phyloP scores from a whole-genome alignment of 2,113 vertebrate species.

The Callithrix jacchus region DNA sequence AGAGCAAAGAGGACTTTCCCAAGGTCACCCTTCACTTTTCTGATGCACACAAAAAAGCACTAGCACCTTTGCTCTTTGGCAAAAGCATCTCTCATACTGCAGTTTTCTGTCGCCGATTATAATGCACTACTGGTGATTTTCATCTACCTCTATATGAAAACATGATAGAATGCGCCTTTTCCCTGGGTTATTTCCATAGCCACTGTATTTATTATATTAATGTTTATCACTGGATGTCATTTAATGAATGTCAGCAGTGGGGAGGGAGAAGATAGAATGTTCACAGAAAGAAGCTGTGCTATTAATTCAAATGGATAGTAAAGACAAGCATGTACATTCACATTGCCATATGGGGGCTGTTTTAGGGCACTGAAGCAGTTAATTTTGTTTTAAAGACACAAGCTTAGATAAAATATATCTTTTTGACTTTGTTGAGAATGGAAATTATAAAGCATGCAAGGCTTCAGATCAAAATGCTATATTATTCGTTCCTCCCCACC shows the following conservation, averaged over 20 bases:
- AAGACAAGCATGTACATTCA: conserved; percentile 12
- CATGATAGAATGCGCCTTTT: conserved; percentile 54
- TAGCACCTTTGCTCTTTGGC: neutral
- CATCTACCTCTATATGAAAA: conserved; percentile 65
- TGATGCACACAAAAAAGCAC: neutral
- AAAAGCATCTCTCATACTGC: neutral
- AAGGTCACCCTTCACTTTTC: conserved; percentile 41
- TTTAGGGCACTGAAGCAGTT: conserved; percentile 53
- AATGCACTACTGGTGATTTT: conserved; percentile 63
- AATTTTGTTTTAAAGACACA: conserved; percentile 69
- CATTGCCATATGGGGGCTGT: conserved; percentile 47
- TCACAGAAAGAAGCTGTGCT: conserved; percentile 19
- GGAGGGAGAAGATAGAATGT: conserved; percentile 35
- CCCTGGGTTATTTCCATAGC: conserved; percentile 59
- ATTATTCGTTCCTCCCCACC: neutral
- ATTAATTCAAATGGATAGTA: conserved; percentile 57
- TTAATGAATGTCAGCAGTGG: conserved; percentile 53
- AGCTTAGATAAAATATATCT: conserved; percentile 49
- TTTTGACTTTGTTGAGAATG: conserved; percentile 62
- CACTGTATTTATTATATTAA: conserved; percentile 70
- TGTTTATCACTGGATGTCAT: conserved; percentile 71
- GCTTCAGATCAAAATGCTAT: conserved; percentile 62
- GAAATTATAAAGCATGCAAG: conserved; percentile 67
- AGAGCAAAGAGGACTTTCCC: conserved; percentile 31
- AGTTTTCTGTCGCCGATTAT: conserved; percentile 10